Evolutionary conservation across 2,797 vertebrate genomes (phyloP).

Genomic region (Ptychobarbus kaznakovi): DNA sequence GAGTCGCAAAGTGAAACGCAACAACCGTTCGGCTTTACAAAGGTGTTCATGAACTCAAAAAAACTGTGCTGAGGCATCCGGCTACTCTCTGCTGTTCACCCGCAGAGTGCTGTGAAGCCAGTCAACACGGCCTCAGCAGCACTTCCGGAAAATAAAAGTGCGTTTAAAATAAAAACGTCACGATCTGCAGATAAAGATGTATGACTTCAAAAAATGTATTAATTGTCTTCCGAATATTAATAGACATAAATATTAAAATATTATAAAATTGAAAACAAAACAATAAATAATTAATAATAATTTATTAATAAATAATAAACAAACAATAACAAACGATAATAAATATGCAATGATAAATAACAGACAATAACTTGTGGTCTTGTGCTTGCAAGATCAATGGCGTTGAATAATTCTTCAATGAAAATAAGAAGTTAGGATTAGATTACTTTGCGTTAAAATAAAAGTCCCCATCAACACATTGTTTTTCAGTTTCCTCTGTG

Average conservation of each 20-base stretch:
- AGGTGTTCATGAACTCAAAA: constrained; percentile 47
- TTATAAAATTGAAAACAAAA: not conserved
- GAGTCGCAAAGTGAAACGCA: constrained; percentile 37
- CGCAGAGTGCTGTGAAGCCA: constrained; percentile 27
- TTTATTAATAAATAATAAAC: not conserved
- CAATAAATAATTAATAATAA: not conserved
- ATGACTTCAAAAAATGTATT: not conserved
- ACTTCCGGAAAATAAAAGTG: constrained; percentile 48
- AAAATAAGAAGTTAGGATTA: not conserved
- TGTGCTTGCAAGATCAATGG: not conserved
- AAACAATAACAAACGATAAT: not conserved
- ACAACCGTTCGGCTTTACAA: constrained; percentile 32
- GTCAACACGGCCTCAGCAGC: not conserved
- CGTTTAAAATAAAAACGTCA: not conserved
- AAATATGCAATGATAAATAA: not conserved
- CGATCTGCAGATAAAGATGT: not conserved
- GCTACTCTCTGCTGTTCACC: constrained; percentile 30
- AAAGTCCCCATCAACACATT: not conserved
- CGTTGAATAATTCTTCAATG: not conserved
- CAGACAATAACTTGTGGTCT: not conserved
- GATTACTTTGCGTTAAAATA: not conserved
- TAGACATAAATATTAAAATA: not conserved
- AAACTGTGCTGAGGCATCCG: constrained; percentile 35
- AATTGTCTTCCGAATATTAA: not conserved
- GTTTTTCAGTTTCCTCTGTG: not conserved